A percentile compares a stretch with the other conserved stretches of the same genome.
Conservation (phyloP, 2,797 vertebrate species). For the Vireo griseus region DNA sequence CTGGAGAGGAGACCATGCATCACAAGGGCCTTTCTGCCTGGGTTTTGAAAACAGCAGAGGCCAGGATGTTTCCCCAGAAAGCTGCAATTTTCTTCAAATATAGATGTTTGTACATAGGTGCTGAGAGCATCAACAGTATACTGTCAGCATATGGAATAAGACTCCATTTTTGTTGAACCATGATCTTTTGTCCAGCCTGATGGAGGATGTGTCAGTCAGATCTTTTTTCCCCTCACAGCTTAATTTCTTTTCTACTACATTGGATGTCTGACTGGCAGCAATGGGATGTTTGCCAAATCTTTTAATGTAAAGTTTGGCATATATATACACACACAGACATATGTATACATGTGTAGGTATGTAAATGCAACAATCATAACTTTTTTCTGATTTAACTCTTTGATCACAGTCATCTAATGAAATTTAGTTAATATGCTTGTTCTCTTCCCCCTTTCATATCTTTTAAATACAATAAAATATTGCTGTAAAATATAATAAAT, state of each 20-base stretch:
- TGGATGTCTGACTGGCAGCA: neutral
- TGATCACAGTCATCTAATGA: neutral
- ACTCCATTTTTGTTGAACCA: neutral
- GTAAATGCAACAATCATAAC: neutral
- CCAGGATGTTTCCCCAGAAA: neutral
- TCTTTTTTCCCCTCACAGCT: neutral
- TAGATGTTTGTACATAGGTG: neutral
- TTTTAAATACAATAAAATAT: neutral
- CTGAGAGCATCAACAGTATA: neutral
- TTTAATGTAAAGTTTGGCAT: neutral
- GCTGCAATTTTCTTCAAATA: neutral
- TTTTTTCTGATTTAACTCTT: neutral
- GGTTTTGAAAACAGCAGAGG: neutral
- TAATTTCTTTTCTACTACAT: neutral
- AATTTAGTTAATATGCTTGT: neutral
- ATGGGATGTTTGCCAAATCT: neutral
- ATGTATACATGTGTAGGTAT: neutral
- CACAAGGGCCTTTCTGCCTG: neutral
- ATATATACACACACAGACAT: accelerated
- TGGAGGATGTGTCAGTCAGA: neutral
- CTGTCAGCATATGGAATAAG: accelerated
- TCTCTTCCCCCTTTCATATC: neutral
- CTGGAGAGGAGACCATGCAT: neutral
- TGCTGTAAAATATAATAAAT: neutral
- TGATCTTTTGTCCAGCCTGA: neutral